Evolutionary conservation across 2,113 vertebrate species (phyloP), one percentile per base, ranked within the genome.

Genomic region (Charadrius vociferus): DNA sequence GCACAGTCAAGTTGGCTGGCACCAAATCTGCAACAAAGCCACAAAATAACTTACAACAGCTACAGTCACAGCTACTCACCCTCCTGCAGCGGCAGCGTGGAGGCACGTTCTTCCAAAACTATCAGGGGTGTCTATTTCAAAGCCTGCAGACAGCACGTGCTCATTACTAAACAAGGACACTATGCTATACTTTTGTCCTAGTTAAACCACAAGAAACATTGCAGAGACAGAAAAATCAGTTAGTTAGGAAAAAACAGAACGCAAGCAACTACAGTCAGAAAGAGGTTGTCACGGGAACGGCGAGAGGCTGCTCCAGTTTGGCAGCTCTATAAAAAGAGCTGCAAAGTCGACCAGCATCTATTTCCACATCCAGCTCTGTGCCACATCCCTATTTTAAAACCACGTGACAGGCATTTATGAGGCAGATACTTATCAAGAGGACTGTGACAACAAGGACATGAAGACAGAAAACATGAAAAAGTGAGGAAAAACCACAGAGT

Each of bases 111-210:
- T 99, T 95, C 99, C 99, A 88, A 99, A 99, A 80, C 97, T 99
- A 98, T 99, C 99, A 11, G 99, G 99, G 71, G 99, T 99, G 98
- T 99, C 99, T 97, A 99, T 99, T 97, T 99, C 99, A 98, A 99
- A 99, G 98, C 99, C 99, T 99, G 99, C 99, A 98, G 98, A 99
- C 98, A 99, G 99, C 98, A 99, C 98, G 98, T 98, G 99, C 98
- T 99, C 98, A 98, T 99, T 99, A 99, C 98, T 99, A 98, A 99
- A 98, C 97, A 98, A 98, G 98, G 99, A 99, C 98, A 99, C 98
- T 98, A 99, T 98, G 98, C 99, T 99, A 99, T 98, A 99, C 98
- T 99, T 99, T 99, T 99, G 98, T 97, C 99, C 99, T 99, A 98
- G 98, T 95, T 97, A 98, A 97, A 97, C 98, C 98, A 98, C 98